Base-by-base conservation (phyloP, 2,113 vertebrate species). In the Phyllopteryx taeniolatus region DNA sequence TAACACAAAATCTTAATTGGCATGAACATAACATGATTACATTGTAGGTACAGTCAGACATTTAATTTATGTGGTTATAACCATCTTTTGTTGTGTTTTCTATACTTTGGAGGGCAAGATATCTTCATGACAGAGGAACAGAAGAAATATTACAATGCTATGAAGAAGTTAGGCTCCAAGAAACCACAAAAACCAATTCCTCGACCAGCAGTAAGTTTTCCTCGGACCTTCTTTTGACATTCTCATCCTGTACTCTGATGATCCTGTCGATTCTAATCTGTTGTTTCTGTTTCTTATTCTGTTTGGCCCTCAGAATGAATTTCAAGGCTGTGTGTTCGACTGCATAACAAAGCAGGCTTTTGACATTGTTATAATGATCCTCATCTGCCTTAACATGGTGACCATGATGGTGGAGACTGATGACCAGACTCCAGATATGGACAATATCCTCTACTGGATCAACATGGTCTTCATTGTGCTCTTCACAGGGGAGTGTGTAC, bases 371-470 rank as follows among this genome's bases (percentile, higher is more conserved):
- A 98, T 99, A 84, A 99, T 99, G 98, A 97, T 98, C 87, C 96
- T 99, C 15, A 99, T 99, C 90, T 96, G 96, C 91, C 95, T 99
- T 75, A 99, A 99, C 87, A 99, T 99, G 98, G 95, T 99, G 81
- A 98, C 96, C 66, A 99, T 99, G 98, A 99, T 99, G 98, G 96
- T 98, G 77, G 98, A 99, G 90, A 98, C 96, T 0, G 98, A 99
- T 12, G 94, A 97, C 63, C 96, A 99, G 86, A 95, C 94, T 44
- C 2, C 81, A 20, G 92, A 95, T 0, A 97, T 95, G 94, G 94
- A 93, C 71, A 82, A 83, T 0, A 96, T 94, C 81, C 91, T 99
- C 4, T 95, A 95, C 75, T 91, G 95, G 95, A 96, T 99, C 84
- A 99, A 99, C 76, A 65, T 98, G 76, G 95, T 98, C 43, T 99